Evolutionary conservation across 2,113 vertebrate species (phyloP).

Genomic region (Motacilla alba): DNA sequence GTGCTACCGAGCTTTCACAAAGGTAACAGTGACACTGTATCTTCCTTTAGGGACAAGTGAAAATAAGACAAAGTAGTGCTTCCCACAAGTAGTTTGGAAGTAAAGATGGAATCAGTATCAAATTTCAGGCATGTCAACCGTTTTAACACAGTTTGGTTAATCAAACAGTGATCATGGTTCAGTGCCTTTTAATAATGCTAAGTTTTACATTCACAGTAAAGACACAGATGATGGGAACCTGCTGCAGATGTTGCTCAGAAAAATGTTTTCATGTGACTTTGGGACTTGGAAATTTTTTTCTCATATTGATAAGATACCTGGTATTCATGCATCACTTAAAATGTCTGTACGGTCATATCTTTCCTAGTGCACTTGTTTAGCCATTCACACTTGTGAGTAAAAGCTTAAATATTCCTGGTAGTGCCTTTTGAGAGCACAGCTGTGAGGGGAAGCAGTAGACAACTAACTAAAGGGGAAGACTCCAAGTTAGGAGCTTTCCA

Average conservation of each 20-base stretch:
- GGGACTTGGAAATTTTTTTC: not conserved
- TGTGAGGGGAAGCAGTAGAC: not conserved
- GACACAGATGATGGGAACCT: not conserved
- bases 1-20: conserved; percentile 95
- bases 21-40: conserved; percentile 75
- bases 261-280: not conserved
- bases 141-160: not conserved
- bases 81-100: not conserved
- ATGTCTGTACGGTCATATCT: not conserved
- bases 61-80: not conserved
- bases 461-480: not conserved
- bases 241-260: not conserved
- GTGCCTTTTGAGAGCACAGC: not conserved
- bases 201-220: not conserved
- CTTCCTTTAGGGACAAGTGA: not conserved
- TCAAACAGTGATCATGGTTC: not conserved
- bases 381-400: not conserved
- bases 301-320: not conserved
- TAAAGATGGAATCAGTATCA: conserved; percentile 3
- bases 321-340: not conserved
- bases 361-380: not conserved
- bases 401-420: not conserved
- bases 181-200: not conserved
- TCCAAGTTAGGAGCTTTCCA: not conserved
- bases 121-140: not conserved